These are phyloP conservation scores for Rhinichthys klamathensis DNA, from an alignment of 2,113 vertebrate genomes.

Conservation along the genomic window DNA sequence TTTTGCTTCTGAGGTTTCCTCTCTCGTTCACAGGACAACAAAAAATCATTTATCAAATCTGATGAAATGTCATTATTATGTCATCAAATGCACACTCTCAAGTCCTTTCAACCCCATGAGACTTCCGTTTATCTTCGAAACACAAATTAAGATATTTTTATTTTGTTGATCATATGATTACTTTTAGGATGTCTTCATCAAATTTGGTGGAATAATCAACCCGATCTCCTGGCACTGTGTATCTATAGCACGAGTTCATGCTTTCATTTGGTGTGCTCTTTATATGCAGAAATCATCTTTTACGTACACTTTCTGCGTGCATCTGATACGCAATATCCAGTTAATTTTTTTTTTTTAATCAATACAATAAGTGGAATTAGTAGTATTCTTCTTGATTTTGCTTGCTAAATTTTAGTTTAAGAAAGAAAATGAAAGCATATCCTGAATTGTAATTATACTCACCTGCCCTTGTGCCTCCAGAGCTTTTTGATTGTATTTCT, in stretches of 20 bases:
- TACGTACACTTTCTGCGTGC: too few relatives aligned
- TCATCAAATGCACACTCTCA: background rate
- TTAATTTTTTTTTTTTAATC: too few relatives aligned
- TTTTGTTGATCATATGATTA: background rate
- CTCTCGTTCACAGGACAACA: background rate
- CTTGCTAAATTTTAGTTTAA: background rate
- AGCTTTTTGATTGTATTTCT: background rate
- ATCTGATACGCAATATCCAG: too few relatives aligned
- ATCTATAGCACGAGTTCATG: too few relatives aligned
- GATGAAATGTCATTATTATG: background rate
- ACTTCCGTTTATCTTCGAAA: background rate
- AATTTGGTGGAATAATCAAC: too few relatives aligned
- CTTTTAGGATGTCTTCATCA: background rate
- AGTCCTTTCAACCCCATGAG: background rate
- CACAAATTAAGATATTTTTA: background rate
- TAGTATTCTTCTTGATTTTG: background rate
- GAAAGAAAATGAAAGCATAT: background rate
- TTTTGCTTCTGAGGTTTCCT: background rate
- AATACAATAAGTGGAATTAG: background rate
- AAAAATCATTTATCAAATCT: background rate
- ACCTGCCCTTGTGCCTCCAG: background rate
- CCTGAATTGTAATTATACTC: too few relatives aligned
- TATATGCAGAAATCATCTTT: too few relatives aligned
- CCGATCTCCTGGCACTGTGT: too few relatives aligned
- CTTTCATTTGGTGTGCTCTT: too few relatives aligned